phyloP scores from a whole-genome alignment of 2,113 vertebrate species.

The Paramormyrops kingsleyae region DNA sequence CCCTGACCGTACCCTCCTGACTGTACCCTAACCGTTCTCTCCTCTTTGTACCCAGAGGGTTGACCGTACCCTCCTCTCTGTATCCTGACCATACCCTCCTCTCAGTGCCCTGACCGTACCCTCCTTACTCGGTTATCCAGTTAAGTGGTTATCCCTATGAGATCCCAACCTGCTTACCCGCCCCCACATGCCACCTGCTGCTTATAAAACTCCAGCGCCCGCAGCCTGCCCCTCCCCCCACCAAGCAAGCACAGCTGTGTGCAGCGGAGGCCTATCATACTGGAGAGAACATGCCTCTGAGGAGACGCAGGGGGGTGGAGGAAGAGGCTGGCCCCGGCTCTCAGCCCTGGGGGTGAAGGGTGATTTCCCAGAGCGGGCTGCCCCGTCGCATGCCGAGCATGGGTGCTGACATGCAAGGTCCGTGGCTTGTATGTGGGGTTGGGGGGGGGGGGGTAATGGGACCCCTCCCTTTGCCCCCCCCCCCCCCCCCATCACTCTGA shows the following conservation, averaged over 20 bases:
- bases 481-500: not conserved
- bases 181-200: constrained; percentile 3
- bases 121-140: not conserved
- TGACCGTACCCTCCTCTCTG: not conserved
- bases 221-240: not conserved
- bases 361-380: not conserved
- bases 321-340: not conserved
- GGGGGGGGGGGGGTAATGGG: not conserved
- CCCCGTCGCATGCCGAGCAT: not conserved
- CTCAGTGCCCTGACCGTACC: not conserved
- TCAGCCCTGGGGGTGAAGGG: not conserved
- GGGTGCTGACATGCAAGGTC: not conserved
- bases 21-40: not conserved
- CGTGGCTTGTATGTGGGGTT: not conserved
- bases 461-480: not conserved
- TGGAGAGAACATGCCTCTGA: not conserved
- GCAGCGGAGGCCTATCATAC: not conserved
- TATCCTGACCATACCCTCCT: not conserved
- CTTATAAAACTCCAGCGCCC: not conserved
- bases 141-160: not conserved
- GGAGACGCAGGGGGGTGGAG: not conserved
- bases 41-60: not conserved
- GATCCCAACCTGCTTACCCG: not conserved
- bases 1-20: not conserved
- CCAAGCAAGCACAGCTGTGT: not conserved